Conservation (phyloP, 30 jellyfish, hydroid and myxozoan genomes). For the Catostylus mosaicus region DNA sequence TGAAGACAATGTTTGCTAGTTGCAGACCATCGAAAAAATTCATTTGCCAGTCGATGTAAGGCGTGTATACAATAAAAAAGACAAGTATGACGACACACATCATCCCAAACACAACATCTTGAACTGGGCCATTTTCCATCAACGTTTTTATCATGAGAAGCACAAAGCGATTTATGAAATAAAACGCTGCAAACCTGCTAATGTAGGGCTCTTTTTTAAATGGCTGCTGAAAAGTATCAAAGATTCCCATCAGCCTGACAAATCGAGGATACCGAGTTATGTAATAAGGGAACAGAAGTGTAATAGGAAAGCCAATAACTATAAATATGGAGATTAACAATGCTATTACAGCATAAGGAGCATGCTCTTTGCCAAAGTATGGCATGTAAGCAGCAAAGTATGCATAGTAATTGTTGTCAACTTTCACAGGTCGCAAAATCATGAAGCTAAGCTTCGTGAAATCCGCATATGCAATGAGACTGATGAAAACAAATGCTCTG, state of each 20-base stretch:
- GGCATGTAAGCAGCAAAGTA: slow-evolving; percentile 51
- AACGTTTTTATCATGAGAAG: background rate
- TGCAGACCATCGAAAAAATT: slow-evolving; percentile 39
- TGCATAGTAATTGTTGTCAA: background rate
- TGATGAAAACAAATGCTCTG: slow-evolving; percentile 58
- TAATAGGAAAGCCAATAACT: slow-evolving; percentile 46
- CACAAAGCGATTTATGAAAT: slow-evolving; percentile 45
- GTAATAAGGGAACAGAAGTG: slow-evolving; percentile 15
- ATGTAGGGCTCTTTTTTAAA: slow-evolving; percentile 26
- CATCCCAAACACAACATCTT: slow-evolving; percentile 20
- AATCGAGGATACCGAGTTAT: slow-evolving; percentile 11
- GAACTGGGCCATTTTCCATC: slow-evolving; percentile 7
- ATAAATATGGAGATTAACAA: background rate
- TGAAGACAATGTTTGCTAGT: slow-evolving; percentile 32
- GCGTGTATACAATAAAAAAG: slow-evolving; percentile 32
- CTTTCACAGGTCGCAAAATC: slow-evolving; percentile 36
- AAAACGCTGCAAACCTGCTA: slow-evolving; percentile 25
- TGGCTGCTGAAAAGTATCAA: slow-evolving; percentile 57
- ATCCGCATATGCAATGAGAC: slow-evolving; percentile 50
- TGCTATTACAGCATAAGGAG: slow-evolving; percentile 29
- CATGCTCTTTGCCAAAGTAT: slow-evolving; percentile 48
- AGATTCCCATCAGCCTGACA: slow-evolving; percentile 30
- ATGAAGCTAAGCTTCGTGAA: slow-evolving; percentile 45
- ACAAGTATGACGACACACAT: slow-evolving; percentile 19
- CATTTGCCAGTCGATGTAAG: slow-evolving; percentile 15